phyloP scores from a whole-genome alignment of 2,113 vertebrate genomes.

The Microtus ochrogaster region DNA sequence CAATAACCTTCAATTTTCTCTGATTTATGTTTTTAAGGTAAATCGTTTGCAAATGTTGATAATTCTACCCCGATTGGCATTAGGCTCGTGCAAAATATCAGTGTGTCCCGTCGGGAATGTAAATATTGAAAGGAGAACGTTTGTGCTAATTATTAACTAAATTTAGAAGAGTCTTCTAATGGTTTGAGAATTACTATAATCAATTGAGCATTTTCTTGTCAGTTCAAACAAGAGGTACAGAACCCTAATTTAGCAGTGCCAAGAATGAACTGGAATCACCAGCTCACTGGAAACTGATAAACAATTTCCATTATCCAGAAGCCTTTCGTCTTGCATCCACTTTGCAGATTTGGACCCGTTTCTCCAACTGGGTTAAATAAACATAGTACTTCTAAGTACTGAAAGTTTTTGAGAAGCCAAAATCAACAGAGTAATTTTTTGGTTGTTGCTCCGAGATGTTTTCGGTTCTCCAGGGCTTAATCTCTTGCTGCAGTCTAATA shows the following conservation, averaged over 20 bases:
- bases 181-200: constrained; percentile 37
- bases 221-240: constrained; percentile 2
- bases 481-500: background rate
- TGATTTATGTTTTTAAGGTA: constrained; percentile 42
- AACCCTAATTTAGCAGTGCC: background rate
- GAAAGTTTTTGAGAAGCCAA: background rate
- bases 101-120: constrained; percentile 20
- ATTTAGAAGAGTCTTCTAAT: constrained; percentile 29
- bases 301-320: background rate
- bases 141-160: constrained; percentile 66
- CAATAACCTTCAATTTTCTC: constrained; percentile 38
- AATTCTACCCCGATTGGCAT: background rate
- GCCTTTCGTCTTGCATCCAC: background rate
- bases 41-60: constrained; percentile 49
- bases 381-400: background rate
- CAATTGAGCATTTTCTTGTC: constrained; percentile 45
- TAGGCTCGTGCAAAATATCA: constrained; percentile 29
- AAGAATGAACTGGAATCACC: background rate
- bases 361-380: constrained; percentile 18
- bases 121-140: constrained; percentile 55
- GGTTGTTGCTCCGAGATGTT: constrained; percentile 16
- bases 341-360: constrained; percentile 21
- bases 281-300: background rate
- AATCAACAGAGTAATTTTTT: background rate
- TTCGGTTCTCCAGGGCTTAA: background rate